Evolutionary conservation across 1,140 invertebrate genomes (phyloP), one percentile per base, ranked within the genome.

Genomic region (Zaprionus gabonicus): DNA sequence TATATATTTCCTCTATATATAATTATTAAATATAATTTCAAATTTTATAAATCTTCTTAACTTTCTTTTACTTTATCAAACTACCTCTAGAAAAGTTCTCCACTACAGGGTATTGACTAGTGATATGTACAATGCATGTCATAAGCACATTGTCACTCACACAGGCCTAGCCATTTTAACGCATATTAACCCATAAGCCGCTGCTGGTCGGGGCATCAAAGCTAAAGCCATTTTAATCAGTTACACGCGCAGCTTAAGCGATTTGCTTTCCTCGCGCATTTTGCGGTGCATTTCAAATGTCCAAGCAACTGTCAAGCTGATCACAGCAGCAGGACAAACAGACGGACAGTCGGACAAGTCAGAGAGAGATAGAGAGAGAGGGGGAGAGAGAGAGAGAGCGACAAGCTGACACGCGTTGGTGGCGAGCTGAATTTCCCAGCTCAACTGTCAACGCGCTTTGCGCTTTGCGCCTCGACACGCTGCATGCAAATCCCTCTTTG

Each of bases 211-310:
- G 20, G 75, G 64, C 75, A 77, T 68, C 70, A 77, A 73, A 64
- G 63, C 69, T 64, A 79, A 86, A 86, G 79, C 82, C 82, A 86
- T 82, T 87, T 87, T 87, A 87, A 88, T 87, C 84, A 87, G 73
- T 76, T 76, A 71, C 53, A 80, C 76, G 51, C 28, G 49, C 10
- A 34, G 75, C 78, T 80, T 80, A 80, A 80, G 71, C 71, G 75
- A 72, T 73, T 80, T 65, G 56, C 41, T 25, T 76, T 78, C 69
- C 62, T 71, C 71, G 76, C 76, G 76, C 72, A 65, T 75, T 81
- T 81, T 81, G 84, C 84, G 84, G 84, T 87, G 80, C 82, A 86
- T 86, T 86, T 86, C 57, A 82, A 86, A 82, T 83, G 76, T 78
- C 44, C 84, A 77, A 83, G 76, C 65, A 82, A 73, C 20, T 71